Conservation (phyloP, 2,797 vertebrate species). For the Ceryle rudis region DNA sequence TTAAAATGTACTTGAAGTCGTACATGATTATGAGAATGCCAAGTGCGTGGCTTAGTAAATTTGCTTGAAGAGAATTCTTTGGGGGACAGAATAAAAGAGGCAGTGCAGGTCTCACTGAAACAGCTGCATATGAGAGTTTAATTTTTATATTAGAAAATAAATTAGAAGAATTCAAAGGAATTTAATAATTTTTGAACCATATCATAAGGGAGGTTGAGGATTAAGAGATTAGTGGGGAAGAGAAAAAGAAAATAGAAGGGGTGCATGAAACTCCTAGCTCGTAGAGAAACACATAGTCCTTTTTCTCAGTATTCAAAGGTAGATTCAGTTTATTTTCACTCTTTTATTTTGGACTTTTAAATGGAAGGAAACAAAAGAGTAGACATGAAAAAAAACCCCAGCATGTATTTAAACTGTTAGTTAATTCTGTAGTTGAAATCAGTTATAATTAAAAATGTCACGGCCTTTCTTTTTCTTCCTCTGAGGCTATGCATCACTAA, state of each 20-base stretch:
- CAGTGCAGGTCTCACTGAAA: not conserved
- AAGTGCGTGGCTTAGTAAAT: not conserved
- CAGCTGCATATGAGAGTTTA: not conserved
- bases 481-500: not conserved
- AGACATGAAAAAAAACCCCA: not conserved
- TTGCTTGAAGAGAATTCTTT: slow-evolving; percentile 10
- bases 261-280: not conserved
- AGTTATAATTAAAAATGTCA: not conserved
- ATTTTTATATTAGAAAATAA: slow-evolving; percentile 42
- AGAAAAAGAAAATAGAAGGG: slow-evolving; percentile 4
- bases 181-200: slow-evolving; percentile 31
- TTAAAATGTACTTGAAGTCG: not conserved
- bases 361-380: not conserved
- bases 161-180: slow-evolving; percentile 39
- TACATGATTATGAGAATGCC: not conserved
- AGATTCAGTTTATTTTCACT: not conserved
- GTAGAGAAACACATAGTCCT: not conserved
- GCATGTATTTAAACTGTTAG: not conserved
- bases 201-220: not conserved
- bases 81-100: not conserved
- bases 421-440: not conserved
- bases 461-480: not conserved
- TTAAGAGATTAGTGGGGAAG: not conserved
- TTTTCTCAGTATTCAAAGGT: not conserved
- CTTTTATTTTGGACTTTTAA: not conserved